Percentiles rank a stretch among this genome's conserved stretches.
Conservation (phyloP, 2,797 vertebrate genomes). For the Peromyscus aztecus region DNA sequence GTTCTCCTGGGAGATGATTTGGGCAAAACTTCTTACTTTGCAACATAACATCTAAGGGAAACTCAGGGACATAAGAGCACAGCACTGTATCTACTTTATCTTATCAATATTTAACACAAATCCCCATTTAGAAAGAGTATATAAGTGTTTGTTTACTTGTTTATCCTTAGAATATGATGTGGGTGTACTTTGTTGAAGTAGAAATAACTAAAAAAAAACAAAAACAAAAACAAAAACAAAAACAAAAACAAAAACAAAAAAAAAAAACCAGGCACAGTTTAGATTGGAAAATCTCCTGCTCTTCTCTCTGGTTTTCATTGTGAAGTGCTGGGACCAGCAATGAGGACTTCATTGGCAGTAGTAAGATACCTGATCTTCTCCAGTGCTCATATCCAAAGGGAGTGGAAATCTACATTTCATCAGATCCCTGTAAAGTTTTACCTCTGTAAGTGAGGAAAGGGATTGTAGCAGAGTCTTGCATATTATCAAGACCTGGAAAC, state of each 20-base stretch:
- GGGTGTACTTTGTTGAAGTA: background rate
- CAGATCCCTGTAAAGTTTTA: background rate
- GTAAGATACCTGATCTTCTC: background rate
- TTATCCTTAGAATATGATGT: background rate
- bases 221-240: too few species aligned
- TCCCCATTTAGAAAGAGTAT: background rate
- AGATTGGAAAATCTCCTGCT: background rate
- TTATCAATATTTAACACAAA: background rate
- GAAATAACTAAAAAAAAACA: background rate
- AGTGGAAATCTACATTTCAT: background rate
- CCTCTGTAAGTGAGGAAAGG: background rate
- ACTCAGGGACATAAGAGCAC: background rate
- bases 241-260: too few species aligned
- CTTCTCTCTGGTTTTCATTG: accelerated
- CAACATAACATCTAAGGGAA: background rate
- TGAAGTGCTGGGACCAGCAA: accelerated
- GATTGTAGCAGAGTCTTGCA: accelerated
- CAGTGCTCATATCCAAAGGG: background rate
- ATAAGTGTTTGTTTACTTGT: background rate
- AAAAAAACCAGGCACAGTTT: background rate
- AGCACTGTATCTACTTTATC: background rate
- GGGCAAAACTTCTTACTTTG: background rate
- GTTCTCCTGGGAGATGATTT: background rate
- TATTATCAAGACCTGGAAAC: background rate
- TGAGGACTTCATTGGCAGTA: accelerated